phyloP scores from a whole-genome alignment of 1,140 invertebrate genomes.

The Hyphantria cunea region DNA sequence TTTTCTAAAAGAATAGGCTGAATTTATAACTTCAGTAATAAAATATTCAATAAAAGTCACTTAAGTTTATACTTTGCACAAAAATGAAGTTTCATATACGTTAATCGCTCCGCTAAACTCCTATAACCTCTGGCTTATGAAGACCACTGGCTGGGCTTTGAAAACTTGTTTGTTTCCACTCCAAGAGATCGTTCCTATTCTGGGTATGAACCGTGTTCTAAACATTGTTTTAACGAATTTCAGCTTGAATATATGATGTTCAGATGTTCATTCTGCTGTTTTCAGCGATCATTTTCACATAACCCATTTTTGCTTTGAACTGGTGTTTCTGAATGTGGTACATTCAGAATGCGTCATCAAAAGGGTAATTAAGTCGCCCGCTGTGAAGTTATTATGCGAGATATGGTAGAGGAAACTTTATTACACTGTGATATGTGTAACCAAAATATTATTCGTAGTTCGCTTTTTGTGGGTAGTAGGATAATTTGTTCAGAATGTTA shows the following conservation, averaged over 20 bases:
- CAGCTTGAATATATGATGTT: constrained; percentile 12
- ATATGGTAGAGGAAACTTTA: neutral
- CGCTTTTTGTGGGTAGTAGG: neutral
- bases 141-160: constrained; percentile 18
- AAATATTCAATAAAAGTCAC: no score
- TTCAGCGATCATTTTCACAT: constrained; percentile 10
- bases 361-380: constrained; percentile 7
- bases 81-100: neutral
- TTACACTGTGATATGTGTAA: neutral
- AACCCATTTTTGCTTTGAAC: neutral
- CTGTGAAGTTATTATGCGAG: constrained; percentile 6
- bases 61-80: no score
- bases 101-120: neutral
- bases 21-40: no score
- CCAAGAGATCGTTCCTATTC: constrained; percentile 24
- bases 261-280: neutral
- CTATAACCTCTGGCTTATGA: neutral
- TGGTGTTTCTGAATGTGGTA: neutral
- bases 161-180: constrained; percentile 31
- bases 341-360: constrained; percentile 2
- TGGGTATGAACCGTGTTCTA: constrained; percentile 13
- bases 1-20: no score
- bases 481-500: neutral
- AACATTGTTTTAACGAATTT: constrained; percentile 23
- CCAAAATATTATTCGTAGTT: neutral